Conservation (phyloP, 2,888 invertebrate genomes). For the Hoplodrina blanda region DNA sequence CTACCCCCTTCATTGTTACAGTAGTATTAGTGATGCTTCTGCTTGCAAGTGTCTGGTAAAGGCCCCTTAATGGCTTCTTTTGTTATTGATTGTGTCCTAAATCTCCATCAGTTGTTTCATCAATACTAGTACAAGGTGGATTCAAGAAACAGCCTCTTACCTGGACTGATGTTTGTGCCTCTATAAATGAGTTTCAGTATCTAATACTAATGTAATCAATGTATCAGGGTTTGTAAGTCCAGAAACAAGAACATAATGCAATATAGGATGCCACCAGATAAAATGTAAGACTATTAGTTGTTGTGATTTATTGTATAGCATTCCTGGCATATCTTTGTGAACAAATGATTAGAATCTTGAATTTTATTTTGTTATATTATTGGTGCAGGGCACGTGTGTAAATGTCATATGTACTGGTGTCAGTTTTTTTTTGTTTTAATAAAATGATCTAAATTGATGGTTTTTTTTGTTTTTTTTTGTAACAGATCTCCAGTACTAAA, state of each 20-base stretch:
- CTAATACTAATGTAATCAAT: slow-evolving; percentile 43
- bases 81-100: slow-evolving; percentile 3
- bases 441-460: slow-evolving; percentile 61
- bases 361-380: slow-evolving; percentile 68
- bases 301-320: slow-evolving; percentile 66
- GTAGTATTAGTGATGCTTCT: slow-evolving; percentile 45
- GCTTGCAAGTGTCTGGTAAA: slow-evolving; percentile 38
- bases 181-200: slow-evolving; percentile 35
- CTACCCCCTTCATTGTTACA: slow-evolving; percentile 26
- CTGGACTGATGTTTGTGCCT: slow-evolving; percentile 31
- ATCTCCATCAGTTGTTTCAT: slow-evolving; percentile 2
- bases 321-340: slow-evolving; percentile 71
- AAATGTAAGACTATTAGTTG: slow-evolving; percentile 65
- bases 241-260: slow-evolving; percentile 21
- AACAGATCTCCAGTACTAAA: slow-evolving; percentile 26
- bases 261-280: slow-evolving; percentile 36
- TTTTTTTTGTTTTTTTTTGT: slow-evolving; percentile 30
- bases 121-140: slow-evolving; percentile 11
- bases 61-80: slow-evolving; percentile 17
- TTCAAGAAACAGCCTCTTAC: slow-evolving; percentile 12
- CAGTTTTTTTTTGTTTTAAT: slow-evolving; percentile 62
- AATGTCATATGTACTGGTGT: slow-evolving; percentile 66
- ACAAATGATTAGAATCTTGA: slow-evolving; percentile 64
- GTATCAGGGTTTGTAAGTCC: slow-evolving; percentile 33
- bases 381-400: slow-evolving; percentile 74